Percentiles rank a stretch among this genome's conserved stretches.
phyloP scores from a whole-genome alignment of 2,888 invertebrate species.

The Tachina grossa region DNA sequence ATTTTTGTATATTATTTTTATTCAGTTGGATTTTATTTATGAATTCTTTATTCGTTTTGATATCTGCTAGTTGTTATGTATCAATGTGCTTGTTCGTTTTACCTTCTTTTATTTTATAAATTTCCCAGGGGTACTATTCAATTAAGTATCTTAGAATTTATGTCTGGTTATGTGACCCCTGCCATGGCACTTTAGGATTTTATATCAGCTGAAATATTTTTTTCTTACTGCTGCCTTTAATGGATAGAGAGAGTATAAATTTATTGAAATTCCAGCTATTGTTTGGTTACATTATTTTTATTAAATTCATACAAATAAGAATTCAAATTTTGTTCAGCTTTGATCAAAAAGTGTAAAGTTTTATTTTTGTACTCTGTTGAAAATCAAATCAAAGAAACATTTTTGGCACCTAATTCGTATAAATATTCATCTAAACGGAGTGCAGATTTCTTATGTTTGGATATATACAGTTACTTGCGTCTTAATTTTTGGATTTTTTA shows the following conservation, averaged over 20 bases:
- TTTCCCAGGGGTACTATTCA: constrained; percentile 69
- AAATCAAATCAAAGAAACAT: too few species aligned
- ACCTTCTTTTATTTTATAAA: constrained; percentile 36
- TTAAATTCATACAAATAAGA: too few species aligned
- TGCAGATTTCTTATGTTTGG: too few species aligned
- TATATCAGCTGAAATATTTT: constrained; percentile 21
- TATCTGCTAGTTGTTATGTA: constrained; percentile 34
- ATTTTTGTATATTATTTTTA: constrained; percentile 15
- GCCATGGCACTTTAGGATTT: not conserved
- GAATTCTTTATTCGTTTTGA: constrained; percentile 13
- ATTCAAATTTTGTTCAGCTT: too few species aligned
- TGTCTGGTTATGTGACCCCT: constrained; percentile 53
- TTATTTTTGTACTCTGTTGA: too few species aligned
- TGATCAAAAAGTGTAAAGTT: too few species aligned
- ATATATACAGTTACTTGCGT: too few species aligned
- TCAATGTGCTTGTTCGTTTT: not conserved
- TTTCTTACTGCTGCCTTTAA: not conserved
- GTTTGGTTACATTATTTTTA: not conserved
- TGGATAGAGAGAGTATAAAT: not conserved
- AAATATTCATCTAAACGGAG: too few species aligned
- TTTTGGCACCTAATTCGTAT: too few species aligned
- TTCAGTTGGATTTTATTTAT: constrained; percentile 48
- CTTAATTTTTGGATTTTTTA: too few species aligned
- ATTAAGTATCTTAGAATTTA: constrained; percentile 67
- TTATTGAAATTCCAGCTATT: not conserved